Percentiles rank a stretch among this genome's conserved stretches.
These are phyloP conservation scores for Calameuta pallipes DNA, from an alignment of 2,888 invertebrate genomes.

Conservation along the genomic window DNA sequence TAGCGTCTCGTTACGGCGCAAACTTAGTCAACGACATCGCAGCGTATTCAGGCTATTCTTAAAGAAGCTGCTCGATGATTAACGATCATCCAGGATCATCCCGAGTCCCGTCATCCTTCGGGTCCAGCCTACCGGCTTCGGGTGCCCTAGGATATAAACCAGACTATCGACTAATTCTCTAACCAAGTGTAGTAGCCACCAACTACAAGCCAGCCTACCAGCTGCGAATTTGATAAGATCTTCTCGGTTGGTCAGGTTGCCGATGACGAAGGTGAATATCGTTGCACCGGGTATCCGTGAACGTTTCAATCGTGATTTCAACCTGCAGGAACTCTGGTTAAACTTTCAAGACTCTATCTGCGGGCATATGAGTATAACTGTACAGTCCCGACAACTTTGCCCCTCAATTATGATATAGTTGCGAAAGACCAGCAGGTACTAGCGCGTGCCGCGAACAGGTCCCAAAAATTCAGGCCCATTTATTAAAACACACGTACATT, in stretches of 20 bases:
- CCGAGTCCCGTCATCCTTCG: neutral
- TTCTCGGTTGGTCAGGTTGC: neutral
- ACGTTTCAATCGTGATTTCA: neutral
- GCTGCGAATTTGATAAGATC: neutral
- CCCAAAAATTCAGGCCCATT: neutral
- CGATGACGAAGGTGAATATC: neutral
- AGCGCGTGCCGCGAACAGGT: conserved; percentile 5
- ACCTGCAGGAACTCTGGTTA: neutral
- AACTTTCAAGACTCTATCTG: neutral
- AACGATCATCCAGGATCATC: neutral
- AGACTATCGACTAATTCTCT: neutral
- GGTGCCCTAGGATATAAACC: neutral
- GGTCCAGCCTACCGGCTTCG: neutral
- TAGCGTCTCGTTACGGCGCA: neutral
- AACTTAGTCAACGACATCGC: neutral
- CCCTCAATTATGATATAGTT: conserved; percentile 9
- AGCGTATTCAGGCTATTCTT: neutral
- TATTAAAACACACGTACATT: neutral
- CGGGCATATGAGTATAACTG: conserved; percentile 20
- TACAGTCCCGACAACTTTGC: conserved; percentile 9
- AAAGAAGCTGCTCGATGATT: neutral
- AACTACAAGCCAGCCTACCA: neutral
- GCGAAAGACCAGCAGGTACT: neutral
- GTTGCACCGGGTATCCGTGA: neutral
- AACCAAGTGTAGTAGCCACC: neutral